Percentiles rank a stretch among this genome's conserved stretches.
Conservation (phyloP, 92 coral and sea anemone genomes). For the Palythoa caribaeorum region DNA sequence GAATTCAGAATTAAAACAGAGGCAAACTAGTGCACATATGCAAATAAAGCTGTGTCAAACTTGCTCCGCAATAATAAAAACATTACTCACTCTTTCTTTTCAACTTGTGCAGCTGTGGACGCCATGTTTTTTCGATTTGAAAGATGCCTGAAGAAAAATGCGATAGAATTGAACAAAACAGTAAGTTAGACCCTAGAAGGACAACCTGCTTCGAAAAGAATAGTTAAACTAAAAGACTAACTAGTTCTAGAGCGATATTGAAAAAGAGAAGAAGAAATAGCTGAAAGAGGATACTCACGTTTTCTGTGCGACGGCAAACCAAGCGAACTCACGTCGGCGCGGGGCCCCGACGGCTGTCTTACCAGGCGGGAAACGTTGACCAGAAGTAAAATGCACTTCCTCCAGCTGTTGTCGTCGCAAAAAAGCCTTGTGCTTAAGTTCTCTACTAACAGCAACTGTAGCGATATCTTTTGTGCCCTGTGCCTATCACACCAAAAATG, state of each 20-base stretch:
- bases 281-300: constrained; percentile 21
- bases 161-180: constrained; percentile 7
- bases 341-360: constrained; percentile 28
- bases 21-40: constrained; percentile 24
- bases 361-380: constrained; percentile 24
- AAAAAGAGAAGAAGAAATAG: constrained; percentile 9
- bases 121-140: constrained; percentile 31
- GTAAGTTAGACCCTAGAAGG: constrained; percentile 21
- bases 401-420: constrained; percentile 12
- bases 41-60: constrained; percentile 23
- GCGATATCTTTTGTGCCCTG: constrained; percentile 40
- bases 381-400: constrained; percentile 26
- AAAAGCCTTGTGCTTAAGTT: background rate
- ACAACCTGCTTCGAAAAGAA: constrained; percentile 20
- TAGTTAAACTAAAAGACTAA: constrained; percentile 21
- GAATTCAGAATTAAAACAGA: constrained; percentile 23
- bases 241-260: constrained; percentile 17
- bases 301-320: constrained; percentile 29
- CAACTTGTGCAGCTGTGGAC: constrained; percentile 31
- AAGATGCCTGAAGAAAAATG: constrained; percentile 23
- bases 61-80: constrained; percentile 9
- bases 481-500: constrained; percentile 55
- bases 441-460: constrained; percentile 33
- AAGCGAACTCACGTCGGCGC: constrained; percentile 31
- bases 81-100: background rate